Base-by-base conservation (phyloP, 2,888 invertebrate genomes). In the Scaptomyza flava region DNA sequence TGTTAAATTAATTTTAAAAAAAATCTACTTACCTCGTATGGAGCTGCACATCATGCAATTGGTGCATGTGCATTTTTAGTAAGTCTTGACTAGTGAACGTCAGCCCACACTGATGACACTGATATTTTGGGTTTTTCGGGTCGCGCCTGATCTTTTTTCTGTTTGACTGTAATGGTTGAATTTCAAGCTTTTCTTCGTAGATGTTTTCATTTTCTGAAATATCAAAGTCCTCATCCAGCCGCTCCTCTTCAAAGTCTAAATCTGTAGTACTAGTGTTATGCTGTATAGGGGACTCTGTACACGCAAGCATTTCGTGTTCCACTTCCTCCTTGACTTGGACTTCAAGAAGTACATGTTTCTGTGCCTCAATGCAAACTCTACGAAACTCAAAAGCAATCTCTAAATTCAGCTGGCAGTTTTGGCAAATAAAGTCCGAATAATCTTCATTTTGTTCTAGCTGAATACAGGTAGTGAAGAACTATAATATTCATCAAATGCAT, bases 361-460 rank as follows among this genome's bases (percentile, higher is more conserved):
- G 79, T 8, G 79, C 58, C 51, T 75, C 68, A 47, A 79, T 75
- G 46, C 79, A 80, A 36, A 59, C 62, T 23, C 48, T 52, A 8
- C 79, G 85, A 51, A 80, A 80, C 31, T 84, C 76, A 3, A 23
- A 47, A 4, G 85, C 85, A 30, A 67, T 65, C 17, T 81, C 62
- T 14, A 80, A 41, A 30, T 61, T 62, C 7, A 64, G 54, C 12
- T 47, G 66, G 27, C 79, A 80, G 20, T 59, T 11, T 2, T 51
- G 48, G 45, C 79, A 80, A 33, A 80, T 84, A 6, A 59, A 50
- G 23, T 75, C 66, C 0, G 85, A 72, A 20, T 72, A 53, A 2
- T 75, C 51, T 5, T 56, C 48, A 20, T 61, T 38, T 30, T 50
- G 52, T 11, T 53, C 38, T 0, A 79, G 46, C 79, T 79, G n/a